A percentile compares a stretch with the other conserved stretches of the same genome.
phyloP scores from a whole-genome alignment of 1,140 invertebrate species.

The Whitmania pigra region DNA sequence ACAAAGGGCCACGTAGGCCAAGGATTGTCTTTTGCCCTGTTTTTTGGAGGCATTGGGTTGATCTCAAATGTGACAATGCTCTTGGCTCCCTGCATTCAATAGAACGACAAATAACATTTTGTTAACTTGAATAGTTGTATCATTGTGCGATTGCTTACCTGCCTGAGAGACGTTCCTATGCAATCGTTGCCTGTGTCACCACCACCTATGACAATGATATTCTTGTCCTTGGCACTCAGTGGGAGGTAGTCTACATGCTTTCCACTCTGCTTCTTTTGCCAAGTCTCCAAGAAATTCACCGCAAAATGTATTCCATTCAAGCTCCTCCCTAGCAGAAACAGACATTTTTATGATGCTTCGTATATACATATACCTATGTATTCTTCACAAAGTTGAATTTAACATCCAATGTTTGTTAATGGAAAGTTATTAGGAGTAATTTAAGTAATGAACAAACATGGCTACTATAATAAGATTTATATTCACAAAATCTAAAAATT shows the following conservation, averaged over 20 bases:
- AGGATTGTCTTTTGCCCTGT: slow-evolving; percentile 71
- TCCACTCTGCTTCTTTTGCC: slow-evolving; percentile 88
- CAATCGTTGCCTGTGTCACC: slow-evolving; percentile 99
- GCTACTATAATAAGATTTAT: neutral
- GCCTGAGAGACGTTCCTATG: slow-evolving; percentile 88
- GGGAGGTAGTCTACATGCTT: slow-evolving; percentile 46
- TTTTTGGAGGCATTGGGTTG: slow-evolving; percentile 71
- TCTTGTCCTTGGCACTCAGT: slow-evolving; percentile 75
- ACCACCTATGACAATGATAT: slow-evolving; percentile 92
- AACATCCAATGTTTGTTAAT: neutral
- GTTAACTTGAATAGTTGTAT: neutral
- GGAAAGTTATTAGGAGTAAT: neutral
- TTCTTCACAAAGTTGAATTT: neutral
- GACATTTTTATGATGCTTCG: no score
- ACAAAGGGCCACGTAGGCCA: slow-evolving; percentile 96
- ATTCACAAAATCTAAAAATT: neutral
- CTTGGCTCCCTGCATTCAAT: slow-evolving; percentile 61
- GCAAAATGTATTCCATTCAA: slow-evolving; percentile 88
- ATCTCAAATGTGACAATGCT: slow-evolving; percentile 94
- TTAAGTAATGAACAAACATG: neutral
- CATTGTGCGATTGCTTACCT: slow-evolving; percentile 45
- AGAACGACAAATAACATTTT: neutral
- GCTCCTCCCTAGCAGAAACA: slow-evolving; percentile 52
- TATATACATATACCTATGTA: neutral
- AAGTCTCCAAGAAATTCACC: slow-evolving; percentile 89